Evolutionary conservation across 2,113 vertebrate genomes (phyloP).

Genomic region (Ginglymostoma cirratum): DNA sequence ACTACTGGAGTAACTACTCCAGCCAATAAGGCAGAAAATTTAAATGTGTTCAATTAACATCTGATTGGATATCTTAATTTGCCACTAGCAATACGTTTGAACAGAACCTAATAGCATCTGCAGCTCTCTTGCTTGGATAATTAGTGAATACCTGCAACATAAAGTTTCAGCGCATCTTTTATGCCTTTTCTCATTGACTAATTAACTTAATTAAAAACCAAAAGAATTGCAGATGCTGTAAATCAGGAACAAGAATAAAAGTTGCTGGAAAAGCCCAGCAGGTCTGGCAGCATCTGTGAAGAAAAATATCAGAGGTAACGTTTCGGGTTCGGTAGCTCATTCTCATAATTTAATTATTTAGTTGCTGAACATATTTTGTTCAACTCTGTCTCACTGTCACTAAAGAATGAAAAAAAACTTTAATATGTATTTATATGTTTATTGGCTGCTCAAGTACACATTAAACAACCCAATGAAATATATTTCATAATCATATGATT

Average conservation of each 20-base stretch:
- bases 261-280: too few relatives aligned
- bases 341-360: not conserved
- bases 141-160: not conserved
- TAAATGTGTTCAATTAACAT: not conserved
- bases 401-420: too few relatives aligned
- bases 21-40: not conserved
- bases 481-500: too few relatives aligned
- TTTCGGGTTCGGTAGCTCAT: too few relatives aligned
- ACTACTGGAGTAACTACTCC: not conserved
- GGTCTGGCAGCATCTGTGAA: too few relatives aligned
- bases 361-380: not conserved
- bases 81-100: not conserved
- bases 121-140: not conserved
- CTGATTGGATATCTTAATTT: constrained; percentile 21
- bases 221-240: too few relatives aligned
- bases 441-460: too few relatives aligned
- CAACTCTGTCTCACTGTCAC: not conserved
- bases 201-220: not conserved
- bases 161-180: not conserved
- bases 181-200: not conserved
- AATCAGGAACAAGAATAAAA: too few relatives aligned
- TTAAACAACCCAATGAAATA: too few relatives aligned
- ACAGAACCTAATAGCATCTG: not conserved
- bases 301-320: too few relatives aligned
- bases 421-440: too few relatives aligned